phyloP scores from a whole-genome alignment of 2,888 invertebrate genomes.

The Meteorus colon region DNA sequence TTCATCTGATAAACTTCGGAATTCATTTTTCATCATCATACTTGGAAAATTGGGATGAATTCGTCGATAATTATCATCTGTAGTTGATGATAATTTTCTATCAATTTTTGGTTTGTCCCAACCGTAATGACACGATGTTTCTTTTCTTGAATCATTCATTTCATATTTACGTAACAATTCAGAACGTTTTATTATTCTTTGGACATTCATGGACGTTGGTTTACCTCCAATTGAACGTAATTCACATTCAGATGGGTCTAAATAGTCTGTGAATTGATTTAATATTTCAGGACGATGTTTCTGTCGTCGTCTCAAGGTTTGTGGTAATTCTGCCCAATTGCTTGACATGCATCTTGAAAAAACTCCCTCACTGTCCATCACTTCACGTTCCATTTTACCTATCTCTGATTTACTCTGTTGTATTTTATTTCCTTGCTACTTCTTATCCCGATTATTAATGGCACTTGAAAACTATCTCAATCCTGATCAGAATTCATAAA shows the following conservation, averaged over 20 bases:
- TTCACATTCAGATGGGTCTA: conserved; percentile 67
- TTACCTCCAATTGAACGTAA: conserved; percentile 48
- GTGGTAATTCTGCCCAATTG: conserved; percentile 72
- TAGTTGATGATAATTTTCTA: conserved; percentile 52
- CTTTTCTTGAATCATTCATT: conserved; percentile 53
- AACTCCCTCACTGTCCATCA: conserved; percentile 68
- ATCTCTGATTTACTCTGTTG: conserved; percentile 17
- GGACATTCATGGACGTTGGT: conserved; percentile 40
- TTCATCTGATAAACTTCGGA: conserved; percentile 65
- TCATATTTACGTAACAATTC: conserved; percentile 66
- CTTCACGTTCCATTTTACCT: conserved; percentile 67
- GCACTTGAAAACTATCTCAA: background rate
- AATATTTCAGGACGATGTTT: conserved; percentile 70
- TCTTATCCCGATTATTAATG: background rate
- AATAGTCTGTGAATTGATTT: conserved; percentile 69
- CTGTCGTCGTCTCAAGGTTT: conserved; percentile 69
- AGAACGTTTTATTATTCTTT: conserved; percentile 63
- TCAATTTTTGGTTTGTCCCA: conserved; percentile 49
- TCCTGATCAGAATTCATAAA: conserved; percentile 5
- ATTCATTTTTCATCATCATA: conserved; percentile 44
- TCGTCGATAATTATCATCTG: conserved; percentile 60
- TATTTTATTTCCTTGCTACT: background rate
- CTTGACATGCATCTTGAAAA: conserved; percentile 65
- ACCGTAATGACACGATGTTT: conserved; percentile 47
- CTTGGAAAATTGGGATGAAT: conserved; percentile 41